Percentiles rank a stretch among this genome's conserved stretches.
These are phyloP conservation scores for Branchipolynoe longqiensis DNA, from an alignment of 2,888 invertebrate genomes.

Conservation along the genomic window DNA sequence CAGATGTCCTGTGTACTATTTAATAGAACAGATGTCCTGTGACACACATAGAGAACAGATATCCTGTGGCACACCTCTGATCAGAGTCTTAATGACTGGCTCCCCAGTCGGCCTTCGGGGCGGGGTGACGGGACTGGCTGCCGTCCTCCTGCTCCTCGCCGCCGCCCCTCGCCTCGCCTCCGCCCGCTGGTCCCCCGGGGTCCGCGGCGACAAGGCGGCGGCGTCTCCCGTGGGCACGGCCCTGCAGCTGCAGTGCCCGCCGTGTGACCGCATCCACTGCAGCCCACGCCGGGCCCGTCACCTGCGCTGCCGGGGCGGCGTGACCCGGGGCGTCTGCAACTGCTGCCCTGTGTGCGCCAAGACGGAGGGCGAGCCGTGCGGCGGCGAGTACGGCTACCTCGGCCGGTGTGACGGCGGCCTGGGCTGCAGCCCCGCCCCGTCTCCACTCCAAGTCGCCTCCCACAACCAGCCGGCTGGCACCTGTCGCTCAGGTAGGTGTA, in stretches of 20 bases:
- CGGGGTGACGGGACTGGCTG: neutral
- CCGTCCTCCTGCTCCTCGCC: neutral
- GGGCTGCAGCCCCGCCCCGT: slow-evolving; percentile 9
- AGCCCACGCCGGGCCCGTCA: slow-evolving; percentile 71
- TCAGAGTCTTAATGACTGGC: too few relatives aligned
- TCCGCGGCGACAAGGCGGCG: neutral
- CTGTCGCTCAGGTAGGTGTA: neutral
- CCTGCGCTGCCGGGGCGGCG: slow-evolving; percentile 77
- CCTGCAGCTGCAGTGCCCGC: slow-evolving; percentile 77
- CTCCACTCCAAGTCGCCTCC: neutral
- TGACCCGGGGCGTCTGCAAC: slow-evolving; percentile 78
- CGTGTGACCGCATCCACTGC: slow-evolving; percentile 80
- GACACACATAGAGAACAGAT: too few relatives aligned
- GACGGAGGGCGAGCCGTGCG: slow-evolving; percentile 77
- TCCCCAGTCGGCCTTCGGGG: too few relatives aligned
- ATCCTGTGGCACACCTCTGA: too few relatives aligned
- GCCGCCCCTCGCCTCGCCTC: neutral
- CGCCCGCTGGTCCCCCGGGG: neutral
- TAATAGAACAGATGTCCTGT: too few relatives aligned
- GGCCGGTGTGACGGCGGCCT: slow-evolving; percentile 80
- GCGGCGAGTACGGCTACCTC: slow-evolving; percentile 78
- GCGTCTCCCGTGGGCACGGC: slow-evolving; percentile 51
- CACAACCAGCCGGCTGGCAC: neutral
- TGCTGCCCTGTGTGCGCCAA: slow-evolving; percentile 81
- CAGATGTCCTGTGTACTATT: too few relatives aligned